Percentiles rank a stretch among this genome's conserved stretches.
Evolutionary conservation across 2,113 vertebrate genomes (phyloP).

Genomic region (Syrmaticus mikado): DNA sequence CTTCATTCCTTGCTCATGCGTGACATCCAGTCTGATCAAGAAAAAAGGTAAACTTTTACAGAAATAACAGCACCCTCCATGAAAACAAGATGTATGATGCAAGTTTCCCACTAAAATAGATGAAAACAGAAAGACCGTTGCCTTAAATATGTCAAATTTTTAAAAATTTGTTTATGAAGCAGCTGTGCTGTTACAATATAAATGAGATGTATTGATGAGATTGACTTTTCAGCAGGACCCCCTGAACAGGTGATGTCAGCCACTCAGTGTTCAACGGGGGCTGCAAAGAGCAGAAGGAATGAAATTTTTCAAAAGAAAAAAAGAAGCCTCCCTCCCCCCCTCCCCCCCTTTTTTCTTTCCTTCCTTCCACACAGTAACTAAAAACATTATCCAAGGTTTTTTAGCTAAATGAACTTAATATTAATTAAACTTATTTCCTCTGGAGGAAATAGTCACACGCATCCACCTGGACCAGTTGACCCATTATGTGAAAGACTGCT

Average conservation of each 20-base stretch:
- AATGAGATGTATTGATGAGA: neutral
- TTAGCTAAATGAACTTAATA: constrained; percentile 38
- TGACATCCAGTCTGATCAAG: neutral
- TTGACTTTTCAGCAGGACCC: neutral
- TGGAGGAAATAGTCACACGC: constrained; percentile 65
- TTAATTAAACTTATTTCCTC: constrained; percentile 74
- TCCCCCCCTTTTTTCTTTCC: too few species aligned
- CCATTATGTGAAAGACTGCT: constrained; percentile 56
- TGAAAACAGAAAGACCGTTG: neutral
- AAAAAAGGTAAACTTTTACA: constrained; percentile 26
- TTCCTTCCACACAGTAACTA: neutral
- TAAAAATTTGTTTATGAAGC: neutral
- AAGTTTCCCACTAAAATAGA: neutral
- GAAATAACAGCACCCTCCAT: neutral
- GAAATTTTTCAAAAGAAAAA: too few species aligned
- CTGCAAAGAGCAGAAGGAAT: neutral
- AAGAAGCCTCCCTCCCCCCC: neutral
- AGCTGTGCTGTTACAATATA: neutral
- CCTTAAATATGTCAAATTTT: constrained; percentile 4
- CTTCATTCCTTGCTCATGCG: neutral
- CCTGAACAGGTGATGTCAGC: neutral
- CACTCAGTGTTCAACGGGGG: neutral
- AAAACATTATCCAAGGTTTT: constrained; percentile 8
- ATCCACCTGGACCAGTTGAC: constrained; percentile 55
- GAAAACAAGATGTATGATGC: neutral